Evolutionary conservation across 2,888 invertebrate species (phyloP), one percentile per base, ranked within the genome.

Genomic region (Thumatha senex): DNA sequence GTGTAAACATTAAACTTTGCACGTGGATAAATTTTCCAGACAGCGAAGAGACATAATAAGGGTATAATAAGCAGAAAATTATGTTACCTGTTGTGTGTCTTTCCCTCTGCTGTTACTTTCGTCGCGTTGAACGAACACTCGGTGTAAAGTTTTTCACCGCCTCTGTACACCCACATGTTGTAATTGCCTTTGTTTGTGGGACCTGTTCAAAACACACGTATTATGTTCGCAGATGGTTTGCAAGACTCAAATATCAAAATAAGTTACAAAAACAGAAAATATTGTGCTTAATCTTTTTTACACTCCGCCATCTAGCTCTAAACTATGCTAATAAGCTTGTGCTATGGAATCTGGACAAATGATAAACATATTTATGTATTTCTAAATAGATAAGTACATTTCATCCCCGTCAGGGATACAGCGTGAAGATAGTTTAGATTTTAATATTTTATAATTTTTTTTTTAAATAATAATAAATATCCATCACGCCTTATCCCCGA

Each of bases 121-220:
- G 50, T 61, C 54, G 59, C 56, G 44, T 67, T 63, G 56, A 53
- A 56, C 54, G 66, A 60, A 68, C 77, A 77, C 45, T 59, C 61
- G 12, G 63, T 63, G 59, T 64, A 61, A 56, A 67, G 50, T 63
- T 63, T 61, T 53, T 55, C 54, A 43, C 56, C 55, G 46, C 54
- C 57, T 9, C 48, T 55, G 9, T 58, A 54, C 58, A 57, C 54
- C 75, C 74, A 70, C 52, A 57, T 59, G 59, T 61, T 58, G 54
- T 48, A 58, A 42, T 49, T 56, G 42, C 48, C 70, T 64, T 70
- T 70, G 63, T 66, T 60, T 50, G 29, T 39, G 15, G 61, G 46
- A 65, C 66, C 77, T 77, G 70, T 43, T 30, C 11, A 46, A n/a
- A 35, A 44, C 34, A 11, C 13, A 24, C n/a, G 2, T 43, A n/a